Percentiles rank a stretch among this genome's conserved stretches.
phyloP scores from a whole-genome alignment of 2,888 invertebrate species.

The Epinotia nisella region DNA sequence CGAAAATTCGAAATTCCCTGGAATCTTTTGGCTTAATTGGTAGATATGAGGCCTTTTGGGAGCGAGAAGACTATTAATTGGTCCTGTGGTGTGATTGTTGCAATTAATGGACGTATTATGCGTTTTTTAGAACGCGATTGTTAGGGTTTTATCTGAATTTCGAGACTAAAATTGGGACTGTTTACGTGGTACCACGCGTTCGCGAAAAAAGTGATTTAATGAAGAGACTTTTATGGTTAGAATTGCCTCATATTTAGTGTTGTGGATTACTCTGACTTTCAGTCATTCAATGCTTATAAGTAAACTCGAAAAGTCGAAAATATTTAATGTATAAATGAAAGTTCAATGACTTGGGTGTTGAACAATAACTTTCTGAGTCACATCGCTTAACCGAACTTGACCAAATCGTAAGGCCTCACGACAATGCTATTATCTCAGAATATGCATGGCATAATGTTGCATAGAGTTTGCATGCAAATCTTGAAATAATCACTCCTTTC shows the following conservation, averaged over 20 bases:
- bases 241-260: not conserved
- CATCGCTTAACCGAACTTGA: not conserved
- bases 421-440: not conserved
- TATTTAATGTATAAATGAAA: not conserved
- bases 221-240: not conserved
- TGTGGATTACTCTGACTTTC: not conserved
- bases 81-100: constrained; percentile 31
- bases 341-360: not conserved
- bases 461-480: not conserved
- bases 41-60: constrained; percentile 19
- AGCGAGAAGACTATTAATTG: constrained; percentile 42
- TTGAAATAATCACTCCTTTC: not conserved
- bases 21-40: constrained; percentile 40
- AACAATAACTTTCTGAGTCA: not conserved
- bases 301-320: not conserved
- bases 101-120: constrained; percentile 32
- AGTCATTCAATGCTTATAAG: not conserved
- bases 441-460: not conserved
- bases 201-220: constrained; percentile 24
- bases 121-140: constrained; percentile 25
- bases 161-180: constrained; percentile 14
- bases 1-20: constrained; percentile 38
- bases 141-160: constrained; percentile 24
- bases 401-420: not conserved
- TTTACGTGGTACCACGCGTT: not conserved